Evolutionary conservation across 2,113 vertebrate species (phyloP), one percentile per base, ranked within the genome.

Genomic region (Mugil cephalus): DNA sequence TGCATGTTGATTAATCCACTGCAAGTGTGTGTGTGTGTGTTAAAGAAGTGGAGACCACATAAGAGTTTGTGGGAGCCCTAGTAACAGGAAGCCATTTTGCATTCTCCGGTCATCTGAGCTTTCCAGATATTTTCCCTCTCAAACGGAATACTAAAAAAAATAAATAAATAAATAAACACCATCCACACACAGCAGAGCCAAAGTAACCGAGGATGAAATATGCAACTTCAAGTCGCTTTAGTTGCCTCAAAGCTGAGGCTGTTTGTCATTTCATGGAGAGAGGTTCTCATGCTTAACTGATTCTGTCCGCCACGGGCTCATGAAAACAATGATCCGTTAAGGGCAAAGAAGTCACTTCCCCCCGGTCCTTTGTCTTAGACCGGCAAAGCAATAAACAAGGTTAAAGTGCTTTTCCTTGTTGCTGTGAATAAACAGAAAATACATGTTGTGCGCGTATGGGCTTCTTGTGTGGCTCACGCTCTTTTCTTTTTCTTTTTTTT

Each of bases 1-100:
- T 84, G 74, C 61, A 83, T 77, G 73, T 62, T 56, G 87, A 77
- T 86, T 77, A 82, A 5, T 51, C 17, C 36, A 45, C n/a, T 12
- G 15, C 38, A 12, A 30, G 39, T 64, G 19, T 63, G 47, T 39
- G n/a, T 74, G 36, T 69, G 19, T 59, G 43, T 30, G 10, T 63
- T 24, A 54, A n/a, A 45, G 21, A 70, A 19, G 36, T 21, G 34
- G 46, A 54, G 24, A 35, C 4, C 24, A 30, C n/a, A 43, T 10
- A 54, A 55, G 36, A 39, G 62, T 70, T 69, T 70, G 4, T 30
- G 14, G 17, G 30, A 3, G 42, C 52, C 47, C 42, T 52, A 35
- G 38, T 73, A 56, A 58, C 21, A 78, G 12, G 45, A 66, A 72
- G 52, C 24, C 52, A 24, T 74, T 84, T 79, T 65, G 62, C 59